Evolutionary conservation across 1,140 invertebrate species (phyloP), one percentile per base, ranked within the genome.

Genomic region (Hycleus phaleratus): DNA sequence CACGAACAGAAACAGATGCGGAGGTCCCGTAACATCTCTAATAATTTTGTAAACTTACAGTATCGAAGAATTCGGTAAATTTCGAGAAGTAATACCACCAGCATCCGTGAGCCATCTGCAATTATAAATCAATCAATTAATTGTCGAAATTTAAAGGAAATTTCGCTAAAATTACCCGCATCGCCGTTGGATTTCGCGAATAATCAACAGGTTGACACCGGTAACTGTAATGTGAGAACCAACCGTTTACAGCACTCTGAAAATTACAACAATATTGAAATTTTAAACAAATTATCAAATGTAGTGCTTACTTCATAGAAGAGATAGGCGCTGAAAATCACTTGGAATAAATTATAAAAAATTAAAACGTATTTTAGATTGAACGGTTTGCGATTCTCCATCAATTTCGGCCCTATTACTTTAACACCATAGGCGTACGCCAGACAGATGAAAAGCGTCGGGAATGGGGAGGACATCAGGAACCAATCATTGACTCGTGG

Each of bases 61-160:
- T 97, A 73, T 98, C 95, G 73, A 96, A 84, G 78, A 97, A 95
- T 76, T 98, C 95, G 54, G 93, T 88, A 75, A 84, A 93, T 78
- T 98, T 98, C 1, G 94, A 97, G 68, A 96, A 85, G 74, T 92
- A 97, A 75, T 96, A 98, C 93, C 93, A 97, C 93, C 93, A 98
- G 68, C 93, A 86, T 38, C 89, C 93, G 67, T 82, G 77, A 4
- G 89, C 93, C 81, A 95, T 94, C 93, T 97, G 78, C 60, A 80
- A 68, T 46, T 39, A 10, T 1, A 39, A 6, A 10, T 7, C 1
- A 46, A 43, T 49, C 12, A n/a, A 38, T 26, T 38, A 12, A 32
- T 49, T n/a, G 26, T 10, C 4, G 26, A 3, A 47, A 10, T 47
- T 4, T 1, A 9, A 26, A 10, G 32, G 39, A 3, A 38, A 18